A percentile compares a stretch with the other conserved stretches of the same genome.
Conservation (phyloP, 2,797 vertebrate genomes). For the Morus bassanus region DNA sequence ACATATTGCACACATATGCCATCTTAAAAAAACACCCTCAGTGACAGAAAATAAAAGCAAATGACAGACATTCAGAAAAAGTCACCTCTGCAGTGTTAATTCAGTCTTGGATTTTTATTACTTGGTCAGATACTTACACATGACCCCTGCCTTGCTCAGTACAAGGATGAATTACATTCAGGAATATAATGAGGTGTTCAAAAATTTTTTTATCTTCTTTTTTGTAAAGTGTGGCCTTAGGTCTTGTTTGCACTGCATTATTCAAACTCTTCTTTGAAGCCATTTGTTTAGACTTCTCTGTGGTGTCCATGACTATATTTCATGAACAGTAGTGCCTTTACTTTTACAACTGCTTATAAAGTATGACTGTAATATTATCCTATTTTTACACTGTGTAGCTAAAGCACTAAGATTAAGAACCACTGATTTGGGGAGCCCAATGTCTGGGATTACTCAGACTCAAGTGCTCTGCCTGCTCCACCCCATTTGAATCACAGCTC, state of each 20-base stretch:
- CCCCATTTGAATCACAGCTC: rapidly evolving
- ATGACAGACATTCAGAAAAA: neutral
- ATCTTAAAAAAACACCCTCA: neutral
- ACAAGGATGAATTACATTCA: neutral
- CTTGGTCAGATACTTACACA: neutral
- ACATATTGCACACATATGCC: neutral
- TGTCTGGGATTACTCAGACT: neutral
- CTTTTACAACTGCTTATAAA: neutral
- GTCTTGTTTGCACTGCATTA: neutral
- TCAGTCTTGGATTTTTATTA: neutral
- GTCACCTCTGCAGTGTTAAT: neutral
- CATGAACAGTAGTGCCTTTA: neutral
- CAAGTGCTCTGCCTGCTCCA: neutral
- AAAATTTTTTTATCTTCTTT: neutral
- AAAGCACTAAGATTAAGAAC: neutral
- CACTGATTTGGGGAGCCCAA: neutral
- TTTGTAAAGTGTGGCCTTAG: neutral
- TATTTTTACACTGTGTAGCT: neutral
- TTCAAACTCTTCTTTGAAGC: neutral
- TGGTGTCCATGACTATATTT: neutral
- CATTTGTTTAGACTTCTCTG: constrained; percentile 15
- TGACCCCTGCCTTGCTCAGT: neutral
- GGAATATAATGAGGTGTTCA: neutral
- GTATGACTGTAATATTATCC: neutral
- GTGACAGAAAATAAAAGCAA: neutral